Percentiles rank a stretch among this genome's conserved stretches.
Evolutionary conservation across 2,113 vertebrate species (phyloP).

Genomic region (Patagioenas fasciata): DNA sequence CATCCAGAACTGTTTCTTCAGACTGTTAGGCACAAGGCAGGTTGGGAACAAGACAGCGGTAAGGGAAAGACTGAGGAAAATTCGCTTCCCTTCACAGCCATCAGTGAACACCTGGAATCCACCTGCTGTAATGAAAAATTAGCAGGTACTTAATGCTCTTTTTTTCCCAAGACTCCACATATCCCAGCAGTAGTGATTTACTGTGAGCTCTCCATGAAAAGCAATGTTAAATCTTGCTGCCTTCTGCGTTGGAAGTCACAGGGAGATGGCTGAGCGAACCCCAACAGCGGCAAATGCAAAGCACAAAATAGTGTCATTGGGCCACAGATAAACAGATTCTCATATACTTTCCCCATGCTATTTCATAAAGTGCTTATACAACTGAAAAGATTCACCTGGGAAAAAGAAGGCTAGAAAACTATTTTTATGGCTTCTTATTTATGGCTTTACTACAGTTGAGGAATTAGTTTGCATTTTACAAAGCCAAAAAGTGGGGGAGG

Average conservation of each 20-base stretch:
- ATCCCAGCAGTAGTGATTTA: neutral
- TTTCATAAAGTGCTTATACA: slow-evolving; percentile 40
- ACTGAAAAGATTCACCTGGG: slow-evolving; percentile 26
- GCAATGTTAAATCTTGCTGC: neutral
- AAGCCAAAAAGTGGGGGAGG: neutral
- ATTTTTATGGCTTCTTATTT: neutral
- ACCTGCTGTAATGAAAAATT: neutral
- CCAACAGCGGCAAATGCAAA: neutral
- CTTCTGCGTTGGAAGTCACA: neutral
- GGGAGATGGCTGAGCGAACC: neutral
- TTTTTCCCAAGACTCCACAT: neutral
- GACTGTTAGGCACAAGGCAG: neutral
- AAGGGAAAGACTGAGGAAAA: neutral
- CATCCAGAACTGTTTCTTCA: slow-evolving; percentile 10
- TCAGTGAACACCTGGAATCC: neutral
- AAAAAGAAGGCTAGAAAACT: neutral
- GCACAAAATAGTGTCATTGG: neutral
- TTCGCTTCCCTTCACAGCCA: neutral
- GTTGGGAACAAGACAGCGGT: neutral
- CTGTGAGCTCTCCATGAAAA: neutral
- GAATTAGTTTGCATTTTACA: slow-evolving; percentile 42
- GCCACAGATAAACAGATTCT: slow-evolving; percentile 6
- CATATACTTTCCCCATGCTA: neutral
- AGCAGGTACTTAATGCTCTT: slow-evolving; percentile 1
- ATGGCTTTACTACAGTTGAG: neutral